Conservation (phyloP, 2,113 vertebrate genomes). For the Dryoscopus gambensis region DNA sequence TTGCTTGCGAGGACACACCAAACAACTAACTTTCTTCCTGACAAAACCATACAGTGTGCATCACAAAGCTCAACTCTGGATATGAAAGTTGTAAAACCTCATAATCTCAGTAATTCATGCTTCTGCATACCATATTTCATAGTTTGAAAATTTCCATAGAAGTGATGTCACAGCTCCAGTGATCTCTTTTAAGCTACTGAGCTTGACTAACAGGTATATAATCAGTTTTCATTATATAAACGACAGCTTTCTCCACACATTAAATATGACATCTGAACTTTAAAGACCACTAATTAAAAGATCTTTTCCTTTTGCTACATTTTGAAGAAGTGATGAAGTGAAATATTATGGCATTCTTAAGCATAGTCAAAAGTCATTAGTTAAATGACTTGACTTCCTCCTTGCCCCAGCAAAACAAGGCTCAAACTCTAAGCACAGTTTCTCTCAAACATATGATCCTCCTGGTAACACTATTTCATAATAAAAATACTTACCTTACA, state of each 20-base stretch:
- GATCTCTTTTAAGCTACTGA: not conserved
- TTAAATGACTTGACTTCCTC: not conserved
- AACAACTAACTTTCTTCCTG: not conserved
- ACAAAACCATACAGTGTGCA: not conserved
- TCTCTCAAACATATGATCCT: not conserved
- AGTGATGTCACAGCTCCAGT: not conserved
- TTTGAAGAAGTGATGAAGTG: not conserved
- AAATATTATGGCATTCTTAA: not conserved
- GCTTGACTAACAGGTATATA: not conserved
- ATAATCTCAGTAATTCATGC: not conserved
- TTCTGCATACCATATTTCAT: not conserved
- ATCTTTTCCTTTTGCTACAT: not conserved
- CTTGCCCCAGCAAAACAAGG: not conserved
- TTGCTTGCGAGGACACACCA: not conserved
- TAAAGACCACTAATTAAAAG: not conserved
- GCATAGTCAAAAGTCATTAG: not conserved
- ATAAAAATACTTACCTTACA: slow-evolving; percentile 78
- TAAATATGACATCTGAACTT: not conserved
- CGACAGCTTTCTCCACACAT: not conserved
- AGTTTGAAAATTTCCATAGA: not conserved
- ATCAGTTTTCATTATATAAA: not conserved
- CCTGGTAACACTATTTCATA: not conserved
- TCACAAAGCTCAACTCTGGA: not conserved
- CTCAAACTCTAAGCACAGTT: not conserved
- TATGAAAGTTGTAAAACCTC: not conserved